Conservation (phyloP, 2,888 invertebrate genomes). For the Unio delphinus region DNA sequence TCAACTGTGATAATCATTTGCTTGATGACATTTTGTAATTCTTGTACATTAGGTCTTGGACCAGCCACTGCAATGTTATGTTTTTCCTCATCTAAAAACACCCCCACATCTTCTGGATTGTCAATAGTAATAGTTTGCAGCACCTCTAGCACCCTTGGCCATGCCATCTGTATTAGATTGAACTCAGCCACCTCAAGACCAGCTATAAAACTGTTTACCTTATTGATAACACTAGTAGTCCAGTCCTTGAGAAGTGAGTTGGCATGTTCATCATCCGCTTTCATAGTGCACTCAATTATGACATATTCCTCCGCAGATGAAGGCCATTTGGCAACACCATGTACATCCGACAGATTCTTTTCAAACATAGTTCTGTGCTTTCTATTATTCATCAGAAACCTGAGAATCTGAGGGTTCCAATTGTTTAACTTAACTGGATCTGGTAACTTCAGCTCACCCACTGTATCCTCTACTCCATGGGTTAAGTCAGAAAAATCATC, state of each 20-base stretch:
- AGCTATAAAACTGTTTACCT: too few relatives aligned
- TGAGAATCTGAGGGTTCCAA: constrained; percentile 13
- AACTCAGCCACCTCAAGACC: too few relatives aligned
- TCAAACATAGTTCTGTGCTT: too few relatives aligned
- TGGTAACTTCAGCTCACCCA: constrained; percentile 8
- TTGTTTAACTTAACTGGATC: constrained; percentile 11
- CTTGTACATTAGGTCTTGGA: constrained; percentile 1
- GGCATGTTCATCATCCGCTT: too few relatives aligned
- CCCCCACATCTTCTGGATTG: constrained; percentile 19
- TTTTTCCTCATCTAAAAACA: constrained; percentile 11
- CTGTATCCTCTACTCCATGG: too few relatives aligned
- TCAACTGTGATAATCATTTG: constrained; percentile 7
- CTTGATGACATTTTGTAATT: neutral
- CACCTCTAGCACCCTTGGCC: constrained; percentile 3
- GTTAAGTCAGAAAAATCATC: too few relatives aligned
- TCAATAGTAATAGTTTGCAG: constrained; percentile 8
- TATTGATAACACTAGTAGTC: too few relatives aligned
- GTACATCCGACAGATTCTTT: too few relatives aligned
- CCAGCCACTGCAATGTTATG: constrained; percentile 16
- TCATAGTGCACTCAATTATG: too few relatives aligned
- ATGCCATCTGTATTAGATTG: constrained; percentile 1
- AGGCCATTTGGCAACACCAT: too few relatives aligned
- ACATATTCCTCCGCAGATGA: too few relatives aligned
- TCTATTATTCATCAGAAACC: constrained; percentile 3
- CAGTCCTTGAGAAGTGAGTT: too few relatives aligned